Percentiles rank a stretch among this genome's conserved stretches.
phyloP scores from a whole-genome alignment of 2,888 invertebrate species.

The Ellobium chinense region DNA sequence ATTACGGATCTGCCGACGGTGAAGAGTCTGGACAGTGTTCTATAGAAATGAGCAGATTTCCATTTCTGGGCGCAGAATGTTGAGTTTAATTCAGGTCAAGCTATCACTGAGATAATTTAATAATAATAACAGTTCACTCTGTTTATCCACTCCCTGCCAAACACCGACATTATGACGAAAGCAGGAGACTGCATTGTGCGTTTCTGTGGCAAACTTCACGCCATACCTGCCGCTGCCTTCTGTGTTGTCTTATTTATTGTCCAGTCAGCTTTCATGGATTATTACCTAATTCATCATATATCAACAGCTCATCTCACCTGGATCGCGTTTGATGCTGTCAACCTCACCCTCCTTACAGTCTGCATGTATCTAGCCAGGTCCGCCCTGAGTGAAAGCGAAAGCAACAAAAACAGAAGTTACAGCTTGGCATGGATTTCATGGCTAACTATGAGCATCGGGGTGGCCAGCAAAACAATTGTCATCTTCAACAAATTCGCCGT shows the following conservation, averaged over 20 bases:
- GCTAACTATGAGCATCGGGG: constrained; percentile 78
- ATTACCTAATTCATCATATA: constrained; percentile 74
- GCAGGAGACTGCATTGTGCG: constrained; percentile 8
- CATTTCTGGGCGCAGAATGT: too few relatives aligned
- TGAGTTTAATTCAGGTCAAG: too few relatives aligned
- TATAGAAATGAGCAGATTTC: too few relatives aligned
- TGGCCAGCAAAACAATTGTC: constrained; percentile 79
- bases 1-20: too few relatives aligned
- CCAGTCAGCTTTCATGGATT: constrained; percentile 79
- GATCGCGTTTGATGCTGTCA: constrained; percentile 35
- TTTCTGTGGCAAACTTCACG: constrained; percentile 6
- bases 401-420: constrained; percentile 49
- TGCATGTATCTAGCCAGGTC: constrained; percentile 29
- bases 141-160: too few relatives aligned
- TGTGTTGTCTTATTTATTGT: constrained; percentile 63
- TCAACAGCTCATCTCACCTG: constrained; percentile 3
- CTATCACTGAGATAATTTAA: too few relatives aligned
- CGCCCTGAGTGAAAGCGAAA: constrained; percentile 52
- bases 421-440: constrained; percentile 80
- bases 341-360: constrained; percentile 26
- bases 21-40: too few relatives aligned
- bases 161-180: constrained; percentile 17
- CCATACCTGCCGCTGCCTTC: constrained; percentile 53
- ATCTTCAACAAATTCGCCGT: constrained; percentile 79
- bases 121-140: too few relatives aligned